Base-by-base conservation (phyloP, 2,113 vertebrate species). In the Nerophis lumbriciformis region DNA sequence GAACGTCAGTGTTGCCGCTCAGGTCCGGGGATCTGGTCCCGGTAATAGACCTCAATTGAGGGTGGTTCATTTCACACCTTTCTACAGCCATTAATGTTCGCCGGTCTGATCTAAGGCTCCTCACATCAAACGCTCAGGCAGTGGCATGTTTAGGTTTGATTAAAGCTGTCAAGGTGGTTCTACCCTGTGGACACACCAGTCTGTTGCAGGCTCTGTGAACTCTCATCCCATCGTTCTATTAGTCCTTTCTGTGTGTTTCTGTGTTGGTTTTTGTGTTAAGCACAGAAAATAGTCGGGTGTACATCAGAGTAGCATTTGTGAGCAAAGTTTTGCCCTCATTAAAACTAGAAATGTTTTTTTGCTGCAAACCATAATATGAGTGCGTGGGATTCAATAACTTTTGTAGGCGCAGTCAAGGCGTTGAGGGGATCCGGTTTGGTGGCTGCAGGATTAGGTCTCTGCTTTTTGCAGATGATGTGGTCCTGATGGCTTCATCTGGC, bases 101-200 rank as follows among this genome's bases (percentile, higher is more conserved):
- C 68, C 73, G 67, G 48, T 56, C 53, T 79, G 77, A 85, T 85
- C 82, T 78, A 70, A 85, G 75, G 82, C 65, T 51, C 63, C 63
- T 61, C 59, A 82, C 84, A 81, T 86, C 84, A 89, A 83, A 89
- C 71, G 61, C 69, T 8, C 68, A 62, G 61, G 62, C 73, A 68
- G 71, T 28, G 55, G 44, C 66, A 57, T 2, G 60, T 76, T 71
- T 66, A 82, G 77, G 70, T 77, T 61, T 71, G 75, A 87, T 83
- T 75, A 82, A 86, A 83, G 77, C 71, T 81, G 76, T 69, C 75
- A 76, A 72, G 74, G 37, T 49, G 51, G 60, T 48, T 76, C 59
- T 78, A 58, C 66, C 73, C 83, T 60, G 62, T 64, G 77, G 79
- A 71, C 67, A 66, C 59, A 48, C 38, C 44, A 57, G 77, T 66